Evolutionary conservation across 2,113 vertebrate species (phyloP), one percentile per base, ranked within the genome.

Genomic region (Marmota flaviventris): DNA sequence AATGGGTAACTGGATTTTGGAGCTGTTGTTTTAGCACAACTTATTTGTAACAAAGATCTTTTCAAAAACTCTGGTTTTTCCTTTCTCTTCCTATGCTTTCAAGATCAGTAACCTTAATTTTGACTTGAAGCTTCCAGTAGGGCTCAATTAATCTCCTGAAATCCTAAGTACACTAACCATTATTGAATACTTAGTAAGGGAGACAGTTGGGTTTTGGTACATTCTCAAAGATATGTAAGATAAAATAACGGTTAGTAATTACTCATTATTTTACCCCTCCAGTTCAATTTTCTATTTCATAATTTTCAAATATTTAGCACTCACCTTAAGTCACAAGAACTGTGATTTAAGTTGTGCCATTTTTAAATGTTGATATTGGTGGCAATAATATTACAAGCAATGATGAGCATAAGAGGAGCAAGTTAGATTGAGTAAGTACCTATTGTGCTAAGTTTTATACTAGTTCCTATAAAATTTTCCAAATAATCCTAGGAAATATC

Each of bases 241-340:
- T 24, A 87, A 4, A 83, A 37, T 90, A 77, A 76, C 18, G 9
- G 27, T 79, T 89, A 72, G 20, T 61, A 39, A 37, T 34, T 32
- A 73, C 37, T 89, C 32, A 85, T 39, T 79, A 69, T n/a, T 79
- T 6, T 0, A 95, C 27, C 0, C 11, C 5, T 93, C 53, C 24
- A 83, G 93, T 95, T 97, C n/a, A 87, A 75, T 61, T 63, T 77
- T 69, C 56, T n/a, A 16, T 69, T 0, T 58, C 56, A 93, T 78
- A 84, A 88, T 89, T 85, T 93, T 77, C 37, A 93, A 81, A 24
- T 90, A 70, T n/a, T 86, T 81, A 95, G 39, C 61, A 93, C 4
- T 72, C 65, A 32, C 45, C 42, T 83, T 42, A 72, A 70, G 14
- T 82, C 42, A 45, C 25, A 65, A 22, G 42, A 27, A 95, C 58